These are phyloP conservation scores for Heterodera carotae DNA, from an alignment of 1,140 invertebrate species.

Conservation along the genomic window DNA sequence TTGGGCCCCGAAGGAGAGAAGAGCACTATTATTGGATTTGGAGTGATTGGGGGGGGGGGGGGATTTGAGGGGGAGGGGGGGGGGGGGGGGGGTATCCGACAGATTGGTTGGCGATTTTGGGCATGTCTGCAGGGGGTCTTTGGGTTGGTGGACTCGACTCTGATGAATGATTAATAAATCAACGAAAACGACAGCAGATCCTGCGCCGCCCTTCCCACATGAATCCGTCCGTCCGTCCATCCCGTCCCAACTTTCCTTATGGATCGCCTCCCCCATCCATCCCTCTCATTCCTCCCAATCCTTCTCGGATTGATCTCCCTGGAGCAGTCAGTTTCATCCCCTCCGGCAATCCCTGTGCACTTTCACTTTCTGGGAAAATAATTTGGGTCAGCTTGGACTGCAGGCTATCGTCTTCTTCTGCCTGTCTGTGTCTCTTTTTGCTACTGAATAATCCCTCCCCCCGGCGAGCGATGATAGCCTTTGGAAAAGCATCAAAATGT, in stretches of 20 bases:
- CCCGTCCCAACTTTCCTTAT: not conserved
- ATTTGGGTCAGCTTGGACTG: too few species aligned
- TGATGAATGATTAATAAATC: not conserved
- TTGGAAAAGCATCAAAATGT: too few species aligned
- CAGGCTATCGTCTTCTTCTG: too few species aligned
- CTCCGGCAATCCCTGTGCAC: not conserved
- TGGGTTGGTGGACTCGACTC: not conserved
- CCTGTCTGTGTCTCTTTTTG: too few species aligned
- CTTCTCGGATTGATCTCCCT: not conserved
- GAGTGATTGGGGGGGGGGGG: not conserved
- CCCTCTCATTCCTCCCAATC: not conserved
- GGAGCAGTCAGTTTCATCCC: too few species aligned
- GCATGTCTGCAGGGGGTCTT: too few species aligned
- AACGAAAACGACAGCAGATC: not conserved
- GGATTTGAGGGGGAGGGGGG: not conserved
- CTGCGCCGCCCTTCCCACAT: not conserved
- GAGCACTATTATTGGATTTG: conserved; percentile 1
- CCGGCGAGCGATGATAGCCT: too few species aligned
- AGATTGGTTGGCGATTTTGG: too few species aligned
- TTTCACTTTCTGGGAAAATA: too few species aligned
- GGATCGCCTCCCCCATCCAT: not conserved
- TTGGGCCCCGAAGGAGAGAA: not conserved
- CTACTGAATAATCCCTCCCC: too few species aligned
- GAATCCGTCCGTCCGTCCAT: not conserved
- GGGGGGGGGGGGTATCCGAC: too few species aligned